Evolutionary conservation across 2,888 invertebrate genomes (phyloP), one percentile per base, ranked within the genome.

Genomic region (Morpho deidamia): DNA sequence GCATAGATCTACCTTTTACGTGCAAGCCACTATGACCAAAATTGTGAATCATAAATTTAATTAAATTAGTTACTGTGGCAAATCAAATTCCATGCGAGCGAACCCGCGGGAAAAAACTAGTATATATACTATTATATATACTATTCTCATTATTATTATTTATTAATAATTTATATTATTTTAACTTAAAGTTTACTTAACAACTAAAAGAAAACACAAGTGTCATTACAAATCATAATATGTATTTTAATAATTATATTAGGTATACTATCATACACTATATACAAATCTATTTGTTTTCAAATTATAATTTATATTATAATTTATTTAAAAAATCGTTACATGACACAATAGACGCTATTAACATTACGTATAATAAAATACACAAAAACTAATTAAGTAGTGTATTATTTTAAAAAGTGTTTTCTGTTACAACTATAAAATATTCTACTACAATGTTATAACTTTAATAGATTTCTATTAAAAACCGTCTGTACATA

Each of bases 231-330:
- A 73, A 76, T 56, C 51, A 76, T 49, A 42, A 35, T 74, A 79
- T 84, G 79, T 56, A 60, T 63, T 69, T 65, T 64, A 63, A 63
- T 83, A 78, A 80, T 67, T 78, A 78, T 79, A 56, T 67, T 74
- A 78, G 74, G 75, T 84, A 83, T 74, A 82, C 71, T 80, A 72
- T 79, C 72, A 74, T 84, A 85, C 82, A 84, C 68, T 85, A 84
- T 88, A 74, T 88, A 86, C 80, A 88, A 66, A 72, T 67, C 51
- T 63, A 63, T 65, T 68, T 68, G 66, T 63, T 61, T 60, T 35
- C 51, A 35, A 59, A 61, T 47, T 57, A 62, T 63, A 23, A 23
- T 23, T 23, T 58, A 65, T 64, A 65, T 66, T 66, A 63, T 66
- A 61, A 60, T 59, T 55, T 59, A 53, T 56, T 59, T 59, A 51